A percentile compares a stretch with the other conserved stretches of the same genome.
phyloP scores from a whole-genome alignment of 2,888 invertebrate genomes.

The Eristalis arbustorum region DNA sequence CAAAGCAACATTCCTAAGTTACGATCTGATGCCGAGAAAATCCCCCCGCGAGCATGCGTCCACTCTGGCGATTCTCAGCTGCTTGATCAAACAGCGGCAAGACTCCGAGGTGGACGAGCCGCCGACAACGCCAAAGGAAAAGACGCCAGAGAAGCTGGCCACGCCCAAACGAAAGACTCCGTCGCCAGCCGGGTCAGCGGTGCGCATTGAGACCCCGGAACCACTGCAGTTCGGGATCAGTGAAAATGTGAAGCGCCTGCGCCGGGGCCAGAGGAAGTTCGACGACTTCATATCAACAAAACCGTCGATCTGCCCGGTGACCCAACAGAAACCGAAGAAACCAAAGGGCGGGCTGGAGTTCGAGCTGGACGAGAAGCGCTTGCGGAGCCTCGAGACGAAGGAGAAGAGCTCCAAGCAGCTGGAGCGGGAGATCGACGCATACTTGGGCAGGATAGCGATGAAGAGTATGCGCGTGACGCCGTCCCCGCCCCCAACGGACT shows the following conservation, averaged over 20 bases:
- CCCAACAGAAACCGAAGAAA: constrained; percentile 35
- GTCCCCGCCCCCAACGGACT: constrained; percentile 77
- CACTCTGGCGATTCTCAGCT: constrained; percentile 90
- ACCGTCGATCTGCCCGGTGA: constrained; percentile 6
- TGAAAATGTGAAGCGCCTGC: constrained; percentile 78
- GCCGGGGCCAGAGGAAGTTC: constrained; percentile 78
- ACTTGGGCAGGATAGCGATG: constrained; percentile 74
- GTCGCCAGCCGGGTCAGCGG: constrained; percentile 49
- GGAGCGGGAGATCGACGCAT: constrained; percentile 78
- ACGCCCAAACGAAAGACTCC: constrained; percentile 26
- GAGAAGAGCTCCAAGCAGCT: constrained; percentile 74
- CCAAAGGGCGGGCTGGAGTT: constrained; percentile 76
- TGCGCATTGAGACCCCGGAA: constrained; percentile 63
- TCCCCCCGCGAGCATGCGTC: constrained; percentile 94
- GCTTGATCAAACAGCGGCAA: constrained; percentile 82
- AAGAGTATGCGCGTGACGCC: constrained; percentile 39
- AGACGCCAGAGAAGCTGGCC: constrained; percentile 31
- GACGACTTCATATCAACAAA: constrained; percentile 73
- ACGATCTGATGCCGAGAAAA: constrained; percentile 84
- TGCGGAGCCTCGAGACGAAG: constrained; percentile 74
- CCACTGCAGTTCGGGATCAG: constrained; percentile 78
- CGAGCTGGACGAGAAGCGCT: constrained; percentile 74
- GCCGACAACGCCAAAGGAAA: constrained; percentile 60
- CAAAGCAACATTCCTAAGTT: constrained; percentile 73
- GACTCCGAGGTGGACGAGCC: constrained; percentile 77